phyloP scores from a whole-genome alignment of 1,140 invertebrate genomes.

The Coenobita brevimanus region DNA sequence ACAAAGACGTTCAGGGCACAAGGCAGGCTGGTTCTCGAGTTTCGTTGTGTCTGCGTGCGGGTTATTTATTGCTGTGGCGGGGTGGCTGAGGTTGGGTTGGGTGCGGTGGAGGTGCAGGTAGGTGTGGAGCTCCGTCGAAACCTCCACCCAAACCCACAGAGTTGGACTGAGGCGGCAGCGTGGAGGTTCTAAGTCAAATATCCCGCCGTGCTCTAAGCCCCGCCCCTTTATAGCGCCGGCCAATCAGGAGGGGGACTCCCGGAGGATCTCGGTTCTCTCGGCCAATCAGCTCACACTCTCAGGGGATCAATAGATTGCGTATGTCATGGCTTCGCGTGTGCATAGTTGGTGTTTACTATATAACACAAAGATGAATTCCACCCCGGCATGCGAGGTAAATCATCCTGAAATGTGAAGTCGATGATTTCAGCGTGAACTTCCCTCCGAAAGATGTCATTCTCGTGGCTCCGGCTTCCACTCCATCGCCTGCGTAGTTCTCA shows the following conservation, averaged over 20 bases:
- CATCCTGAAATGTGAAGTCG: not conserved
- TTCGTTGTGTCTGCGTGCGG: not conserved
- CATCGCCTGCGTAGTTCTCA: not conserved
- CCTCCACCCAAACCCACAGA: conserved; percentile 33
- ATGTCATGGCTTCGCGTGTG: conserved; percentile 51
- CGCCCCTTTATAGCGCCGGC: conserved; percentile 30
- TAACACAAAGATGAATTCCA: not conserved
- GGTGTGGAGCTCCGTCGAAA: conserved; percentile 11
- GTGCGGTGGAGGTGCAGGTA: not conserved
- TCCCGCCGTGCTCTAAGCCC: conserved; percentile 39
- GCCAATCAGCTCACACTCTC: conserved; percentile 47
- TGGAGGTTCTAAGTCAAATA: conserved; percentile 59
- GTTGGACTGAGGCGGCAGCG: conserved; percentile 49
- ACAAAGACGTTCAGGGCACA: not conserved
- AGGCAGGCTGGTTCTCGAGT: not conserved
- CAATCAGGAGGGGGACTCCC: conserved; percentile 29
- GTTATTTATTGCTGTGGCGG: not conserved
- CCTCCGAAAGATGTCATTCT: no score
- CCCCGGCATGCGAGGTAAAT: not conserved
- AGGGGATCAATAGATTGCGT: conserved; percentile 61
- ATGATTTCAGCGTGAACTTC: not conserved
- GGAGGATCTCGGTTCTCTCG: conserved; percentile 31
- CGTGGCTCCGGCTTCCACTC: not conserved
- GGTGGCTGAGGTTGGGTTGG: not conserved
- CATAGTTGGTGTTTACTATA: conserved; percentile 54